Base-by-base conservation (phyloP, 2,797 vertebrate species). In the Cercopithecus mitis region DNA sequence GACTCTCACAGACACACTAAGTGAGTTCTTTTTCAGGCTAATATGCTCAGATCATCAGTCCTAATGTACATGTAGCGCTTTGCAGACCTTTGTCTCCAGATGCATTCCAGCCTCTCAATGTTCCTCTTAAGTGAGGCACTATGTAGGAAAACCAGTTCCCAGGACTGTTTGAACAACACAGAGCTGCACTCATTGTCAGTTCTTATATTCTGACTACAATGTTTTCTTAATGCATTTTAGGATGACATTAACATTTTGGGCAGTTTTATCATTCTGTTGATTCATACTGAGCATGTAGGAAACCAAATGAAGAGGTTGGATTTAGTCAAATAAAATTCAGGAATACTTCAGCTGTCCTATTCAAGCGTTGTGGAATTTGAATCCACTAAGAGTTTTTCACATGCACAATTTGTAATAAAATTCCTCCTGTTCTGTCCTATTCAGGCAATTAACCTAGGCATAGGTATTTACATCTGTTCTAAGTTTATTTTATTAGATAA, bases 321-420 rank as follows among this genome's bases (percentile, higher is more conserved):
- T 67, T 88, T 7, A 45, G 45, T 91, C 90, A 88, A 92, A 91
- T 45, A 85, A 50, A 90, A 94, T 77, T 82, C 58, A 88, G 70
- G 27, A 22, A 57, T 39, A 5, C 11, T 20, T 90, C 30, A 87
- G 17, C 10, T 83, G 76, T 89, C 41, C 33, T 30, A 52, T 8
- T 92, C 10, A 67, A 75, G 36, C 0, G 8, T 43, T 82, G 67
- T 64, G 81, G 17, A 77, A 84, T 87, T 81, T 73, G 67, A 92
- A 82, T 88, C 52, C 19, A 43, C 5, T 55, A 50, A 90, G 82
- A 41, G 5, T n/a, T 94, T 94, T 91, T 41, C 36, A 80, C 36
- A 61, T 45, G 12, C 27, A 33, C 14, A 57, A 19, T 81, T 82
- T 88, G 39, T 81, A 92, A 86, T 90, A 70, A 86, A 97, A 81